These are phyloP conservation scores for Parauchenoglanis punctatus DNA, from an alignment of 2,797 vertebrate genomes.

Conservation along the genomic window DNA sequence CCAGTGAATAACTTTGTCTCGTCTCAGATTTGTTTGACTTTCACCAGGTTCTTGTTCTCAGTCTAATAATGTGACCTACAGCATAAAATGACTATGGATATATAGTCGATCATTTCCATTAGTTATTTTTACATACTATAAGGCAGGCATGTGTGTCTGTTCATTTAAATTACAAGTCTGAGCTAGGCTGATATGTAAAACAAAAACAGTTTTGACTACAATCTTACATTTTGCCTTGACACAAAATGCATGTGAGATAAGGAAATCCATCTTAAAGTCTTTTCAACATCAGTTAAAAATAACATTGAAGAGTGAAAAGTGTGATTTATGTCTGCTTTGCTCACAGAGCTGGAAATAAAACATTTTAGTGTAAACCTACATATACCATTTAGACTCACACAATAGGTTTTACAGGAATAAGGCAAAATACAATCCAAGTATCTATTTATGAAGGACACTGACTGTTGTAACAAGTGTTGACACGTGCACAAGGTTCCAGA, in stretches of 20 bases:
- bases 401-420: not conserved
- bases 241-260: not conserved
- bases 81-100: not conserved
- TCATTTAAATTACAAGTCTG: not conserved
- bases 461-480: not conserved
- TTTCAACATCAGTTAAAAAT: not conserved
- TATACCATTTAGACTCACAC: too few relatives aligned
- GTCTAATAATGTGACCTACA: not conserved
- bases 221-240: not conserved
- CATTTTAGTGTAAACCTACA: too few relatives aligned
- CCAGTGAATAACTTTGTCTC: not conserved
- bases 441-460: not conserved
- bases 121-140: not conserved
- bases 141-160: not conserved
- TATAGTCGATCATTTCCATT: not conserved
- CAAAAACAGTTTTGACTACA: not conserved
- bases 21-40: not conserved
- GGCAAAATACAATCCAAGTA: not conserved
- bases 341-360: too few relatives aligned
- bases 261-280: not conserved
- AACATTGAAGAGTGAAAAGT: not conserved
- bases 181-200: not conserved
- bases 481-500: not conserved
- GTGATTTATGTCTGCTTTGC: too few relatives aligned
- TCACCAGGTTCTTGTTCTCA: not conserved